Evolutionary conservation across 2,888 invertebrate genomes (phyloP), one percentile per base, ranked within the genome.

Genomic region (Erebia epiphron): DNA sequence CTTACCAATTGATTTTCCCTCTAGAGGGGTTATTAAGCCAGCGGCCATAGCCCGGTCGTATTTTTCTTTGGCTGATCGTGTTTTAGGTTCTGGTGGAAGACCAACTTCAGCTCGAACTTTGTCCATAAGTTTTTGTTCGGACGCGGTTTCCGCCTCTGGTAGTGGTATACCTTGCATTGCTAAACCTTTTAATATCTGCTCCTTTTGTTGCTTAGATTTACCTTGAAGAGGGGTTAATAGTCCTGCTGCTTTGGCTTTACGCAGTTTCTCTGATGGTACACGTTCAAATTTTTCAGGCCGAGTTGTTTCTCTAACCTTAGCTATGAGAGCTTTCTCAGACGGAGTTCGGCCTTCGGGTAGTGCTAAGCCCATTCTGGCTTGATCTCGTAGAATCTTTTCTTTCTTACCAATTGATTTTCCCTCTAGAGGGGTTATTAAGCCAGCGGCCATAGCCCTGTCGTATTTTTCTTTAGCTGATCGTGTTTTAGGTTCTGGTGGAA

Each of bases 121-220:
- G 2, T 78, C 75, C 0, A 82, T 74, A 1, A 85, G 21, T 50
- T 80, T 77, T 67, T 77, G 80, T 54, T 83, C 86, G 0, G 85
- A 85, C 0, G 77, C 21, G 2, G 83, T 82, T 78, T 81, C 80
- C 0, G 71, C 83, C 66, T 82, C 80, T 4, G 84, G 84, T 5
- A 85, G 70, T 0, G 79, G 79, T 1, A 83, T 13, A 0, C 83
- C 83, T 13, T 77, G 75, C 63, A 70, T 76, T 5, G 77, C 81
- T 65, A 83, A 71, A 4, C 75, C 79, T 75, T 43, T 76, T 41
- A 77, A 21, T 10, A 73, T 71, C 60, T 64, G 72, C 68, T 83
- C 81, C 67, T 81, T 82, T 70, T 84, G 79, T 11, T 79, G 70
- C 18, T 72, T 71, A 9, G 77, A 68, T 73, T 79, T 80, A 11